These are phyloP conservation scores for Colletes gigas DNA, from an alignment of 1,140 invertebrate species.

Conservation along the genomic window DNA sequence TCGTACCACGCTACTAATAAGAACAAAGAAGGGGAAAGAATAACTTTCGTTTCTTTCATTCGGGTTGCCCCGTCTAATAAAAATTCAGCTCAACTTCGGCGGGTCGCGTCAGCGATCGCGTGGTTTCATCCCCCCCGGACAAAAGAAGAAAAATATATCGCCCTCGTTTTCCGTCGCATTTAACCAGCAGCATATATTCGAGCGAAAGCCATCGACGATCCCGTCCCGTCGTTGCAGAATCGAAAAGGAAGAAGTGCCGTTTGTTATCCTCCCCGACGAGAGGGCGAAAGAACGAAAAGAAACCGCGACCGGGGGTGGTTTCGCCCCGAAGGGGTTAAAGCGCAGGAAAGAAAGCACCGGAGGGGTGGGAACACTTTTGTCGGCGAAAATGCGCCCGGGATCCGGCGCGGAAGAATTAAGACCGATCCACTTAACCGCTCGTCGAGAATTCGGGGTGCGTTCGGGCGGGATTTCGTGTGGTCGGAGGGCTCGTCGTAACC, in stretches of 20 bases:
- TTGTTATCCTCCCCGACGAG: conserved; percentile 38
- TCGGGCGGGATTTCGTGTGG: conserved; percentile 50
- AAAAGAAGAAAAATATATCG: background rate
- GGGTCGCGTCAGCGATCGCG: conserved; percentile 7
- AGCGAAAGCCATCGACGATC: conserved; percentile 39
- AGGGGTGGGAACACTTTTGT: conserved; percentile 31
- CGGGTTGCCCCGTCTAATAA: background rate
- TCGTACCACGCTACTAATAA: no score
- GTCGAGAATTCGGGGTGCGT: conserved; percentile 63
- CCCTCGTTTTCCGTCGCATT: background rate
- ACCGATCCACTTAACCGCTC: conserved; percentile 64
- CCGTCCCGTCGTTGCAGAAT: conserved; percentile 38
- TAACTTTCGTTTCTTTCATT: no score
- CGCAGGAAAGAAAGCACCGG: conserved; percentile 12
- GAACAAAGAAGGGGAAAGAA: no score
- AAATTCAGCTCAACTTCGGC: background rate
- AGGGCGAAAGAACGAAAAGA: conserved; percentile 3
- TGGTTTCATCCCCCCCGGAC: background rate
- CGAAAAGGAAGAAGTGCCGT: conserved; percentile 37
- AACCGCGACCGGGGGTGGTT: conserved; percentile 2
- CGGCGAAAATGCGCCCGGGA: conserved; percentile 23
- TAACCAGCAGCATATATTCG: background rate
- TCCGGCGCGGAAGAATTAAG: conserved; percentile 55
- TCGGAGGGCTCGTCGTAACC: conserved; percentile 22
- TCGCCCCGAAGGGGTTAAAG: conserved; percentile 24